These are phyloP conservation scores for Tragelaphus eurycerus DNA, from an alignment of 2,797 vertebrate species.

Conservation along the genomic window DNA sequence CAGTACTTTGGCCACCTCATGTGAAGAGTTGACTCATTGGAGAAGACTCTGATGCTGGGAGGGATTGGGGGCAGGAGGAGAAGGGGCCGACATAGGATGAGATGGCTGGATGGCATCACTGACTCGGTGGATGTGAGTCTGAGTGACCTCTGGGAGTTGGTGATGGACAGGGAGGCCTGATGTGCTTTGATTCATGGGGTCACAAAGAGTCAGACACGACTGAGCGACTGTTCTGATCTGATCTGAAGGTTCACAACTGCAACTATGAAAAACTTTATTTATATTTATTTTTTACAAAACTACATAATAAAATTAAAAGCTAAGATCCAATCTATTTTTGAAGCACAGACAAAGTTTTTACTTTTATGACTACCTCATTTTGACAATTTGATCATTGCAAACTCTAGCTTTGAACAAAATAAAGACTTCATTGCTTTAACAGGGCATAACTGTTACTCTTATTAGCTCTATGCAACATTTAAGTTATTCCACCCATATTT, in stretches of 20 bases:
- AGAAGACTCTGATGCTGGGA: too few species aligned
- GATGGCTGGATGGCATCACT: too few species aligned
- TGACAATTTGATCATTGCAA: neutral
- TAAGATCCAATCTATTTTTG: neutral
- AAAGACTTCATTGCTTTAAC: neutral
- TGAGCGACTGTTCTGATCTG: too few species aligned
- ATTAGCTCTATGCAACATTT: neutral
- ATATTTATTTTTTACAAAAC: neutral
- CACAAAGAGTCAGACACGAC: too few species aligned
- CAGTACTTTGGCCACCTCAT: too few species aligned
- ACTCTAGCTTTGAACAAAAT: neutral
- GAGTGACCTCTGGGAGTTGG: too few species aligned
- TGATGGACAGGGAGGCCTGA: too few species aligned
- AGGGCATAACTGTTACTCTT: neutral
- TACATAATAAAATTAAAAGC: neutral
- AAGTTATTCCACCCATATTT: neutral
- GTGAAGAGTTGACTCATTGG: too few species aligned
- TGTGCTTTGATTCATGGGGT: too few species aligned
- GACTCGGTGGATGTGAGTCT: too few species aligned
- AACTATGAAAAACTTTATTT: neutral
- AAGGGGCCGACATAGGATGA: too few species aligned
- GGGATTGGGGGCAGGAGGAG: too few species aligned
- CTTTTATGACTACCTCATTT: neutral
- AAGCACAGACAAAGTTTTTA: neutral
- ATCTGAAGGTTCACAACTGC: neutral